Base-by-base conservation (phyloP, 2,888 invertebrate genomes). In the Plebejus melissa region DNA sequence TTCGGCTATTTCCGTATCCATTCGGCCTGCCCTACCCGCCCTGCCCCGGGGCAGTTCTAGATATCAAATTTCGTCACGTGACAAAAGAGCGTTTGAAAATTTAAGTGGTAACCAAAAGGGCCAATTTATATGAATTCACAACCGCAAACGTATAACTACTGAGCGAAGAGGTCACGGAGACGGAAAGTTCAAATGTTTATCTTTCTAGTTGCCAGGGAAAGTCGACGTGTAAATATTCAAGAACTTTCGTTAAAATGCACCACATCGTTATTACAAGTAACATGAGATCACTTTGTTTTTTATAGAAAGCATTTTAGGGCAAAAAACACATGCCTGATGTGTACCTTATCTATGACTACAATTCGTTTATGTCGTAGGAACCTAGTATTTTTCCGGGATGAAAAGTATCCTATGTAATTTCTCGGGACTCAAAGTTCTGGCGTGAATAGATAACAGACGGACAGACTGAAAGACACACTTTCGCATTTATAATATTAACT, bases 121-220 rank as follows among this genome's bases (percentile, higher is more conserved):
- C 60, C 32, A 32, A 32, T 65, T 36, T 36, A 65, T 13, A 16
- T 65, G 11, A 32, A 32, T 1, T 65, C 65, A 13, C 32, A 13
- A 65, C 65, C 5, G 11, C 60, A 32, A 22, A 22, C 65, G 32
- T 32, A 65, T 11, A 60, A 11, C 32, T 36, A 36, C 16, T 65
- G 65, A 65, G 32, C 65, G 4, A 65, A 13, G 13, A 36, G 65
- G 65, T 65, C 65, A 65, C 65, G 32, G 32, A 79, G 77, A 79
- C 81, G 80, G 84, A 84, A 84, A 84, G 84, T 82, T 77, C 76
- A 58, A 77, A 76, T 76, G 77, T 78, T 79, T 77, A 69, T 75
- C 76, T 79, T 80, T 71, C 77, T 76, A 75, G 65, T 38, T 36
- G 74, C 69, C 58, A 54, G 72, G 50, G 72, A 72, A 72, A 72